Evolutionary conservation across 2,888 invertebrate species (phyloP).

Genomic region (Rhamnusium bicolor): DNA sequence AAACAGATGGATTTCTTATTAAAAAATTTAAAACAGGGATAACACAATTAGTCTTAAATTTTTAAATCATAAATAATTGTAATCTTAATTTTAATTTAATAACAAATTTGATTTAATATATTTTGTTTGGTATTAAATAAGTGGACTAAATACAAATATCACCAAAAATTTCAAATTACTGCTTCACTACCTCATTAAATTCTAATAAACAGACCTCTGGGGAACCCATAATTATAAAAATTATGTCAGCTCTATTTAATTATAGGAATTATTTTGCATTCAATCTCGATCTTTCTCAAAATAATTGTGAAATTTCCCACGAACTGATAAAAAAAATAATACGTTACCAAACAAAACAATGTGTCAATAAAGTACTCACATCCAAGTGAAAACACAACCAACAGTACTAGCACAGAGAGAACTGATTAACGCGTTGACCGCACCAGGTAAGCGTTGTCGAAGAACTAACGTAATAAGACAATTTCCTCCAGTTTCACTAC

Average conservation of each 20-base stretch:
- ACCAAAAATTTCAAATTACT: neutral
- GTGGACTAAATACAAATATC: neutral
- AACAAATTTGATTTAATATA: no score
- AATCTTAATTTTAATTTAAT: no score
- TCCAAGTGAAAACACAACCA: constrained; percentile 47
- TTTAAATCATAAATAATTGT: no score
- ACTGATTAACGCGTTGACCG: constrained; percentile 43
- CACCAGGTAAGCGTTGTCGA: constrained; percentile 41
- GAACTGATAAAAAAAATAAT: neutral
- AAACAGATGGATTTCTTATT: no score
- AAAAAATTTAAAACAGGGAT: no score
- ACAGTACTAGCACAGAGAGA: constrained; percentile 39
- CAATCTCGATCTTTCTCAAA: neutral
- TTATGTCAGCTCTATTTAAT: neutral
- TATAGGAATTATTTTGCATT: neutral
- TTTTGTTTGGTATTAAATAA: no score
- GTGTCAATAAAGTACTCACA: constrained; percentile 44
- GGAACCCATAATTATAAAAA: neutral
- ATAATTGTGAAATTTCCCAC: neutral
- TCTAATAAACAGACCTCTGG: neutral
- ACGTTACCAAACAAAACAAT: constrained; percentile 7
- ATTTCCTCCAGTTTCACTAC: constrained; percentile 39
- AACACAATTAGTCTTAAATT: no score
- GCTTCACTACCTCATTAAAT: constrained; percentile 67
- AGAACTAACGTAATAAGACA: constrained; percentile 43